Base-by-base conservation (phyloP, 2,888 invertebrate genomes). In the Argyresthia goedartella region DNA sequence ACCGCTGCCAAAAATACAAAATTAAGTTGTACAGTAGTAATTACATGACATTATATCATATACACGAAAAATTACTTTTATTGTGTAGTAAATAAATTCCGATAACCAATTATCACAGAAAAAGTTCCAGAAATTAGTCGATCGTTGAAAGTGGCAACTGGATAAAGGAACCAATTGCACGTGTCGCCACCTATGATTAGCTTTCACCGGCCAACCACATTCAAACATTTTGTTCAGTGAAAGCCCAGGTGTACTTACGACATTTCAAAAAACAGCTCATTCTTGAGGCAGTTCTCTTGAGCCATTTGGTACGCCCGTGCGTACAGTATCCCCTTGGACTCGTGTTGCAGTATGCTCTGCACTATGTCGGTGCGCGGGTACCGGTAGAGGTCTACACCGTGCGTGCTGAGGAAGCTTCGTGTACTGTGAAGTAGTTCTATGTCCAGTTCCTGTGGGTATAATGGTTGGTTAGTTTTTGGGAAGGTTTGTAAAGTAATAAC, bases 281-380 rank as follows among this genome's bases (percentile, higher is more conserved):
- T 73, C 39, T 81, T 81, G 6, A 74, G 71, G 39, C 80, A 76
- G 53, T 76, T 73, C 13, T 76, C 71, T 33, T 70, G 73, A 0
- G 91, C 91, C 4, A 90, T 66, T 50, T 80, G 67, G 16, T 74
- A 69, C 0, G 92, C 92, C 55, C 84, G 86, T 16, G 87, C 73
- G 59, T 88, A 89, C 0, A 93, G 80, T 39, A 79, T 78, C 25
- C 89, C 90, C 53, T 85, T 81, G 36, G 81, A 76, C n/a, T 89
- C 87, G 65, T 91, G 88, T 60, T 91, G 91, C 25, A 94, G 73
- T 3, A 91, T 92, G 58, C 91, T 89, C 66, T 94, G 93, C 14
- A 93, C 74, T 45, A 93, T 88, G 67, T 92, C 91, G 0, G 90
- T 89, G 56, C 85, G 84, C 7, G 88, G 86, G 60, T 90, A 91